A percentile compares a stretch with the other conserved stretches of the same genome.
Evolutionary conservation across 2,797 vertebrate species (phyloP).

Genomic region (Garrulus glandarius): DNA sequence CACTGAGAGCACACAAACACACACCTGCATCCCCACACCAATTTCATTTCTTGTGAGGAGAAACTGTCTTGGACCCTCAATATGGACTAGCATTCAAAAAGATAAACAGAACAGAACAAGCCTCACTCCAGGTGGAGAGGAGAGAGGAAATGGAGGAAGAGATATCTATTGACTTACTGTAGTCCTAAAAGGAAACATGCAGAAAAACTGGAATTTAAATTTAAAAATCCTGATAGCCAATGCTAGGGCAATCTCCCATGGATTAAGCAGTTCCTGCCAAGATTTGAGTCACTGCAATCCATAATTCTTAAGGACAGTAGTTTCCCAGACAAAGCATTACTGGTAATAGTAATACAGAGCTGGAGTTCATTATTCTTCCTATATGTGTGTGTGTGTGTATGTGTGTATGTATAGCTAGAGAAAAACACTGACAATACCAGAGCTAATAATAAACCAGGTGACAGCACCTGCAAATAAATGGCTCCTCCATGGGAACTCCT

Average conservation of each 20-base stretch:
- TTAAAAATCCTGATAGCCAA: background rate
- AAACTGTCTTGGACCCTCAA: background rate
- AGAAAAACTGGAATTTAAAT: background rate
- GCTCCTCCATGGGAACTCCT: background rate
- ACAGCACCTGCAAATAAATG: background rate
- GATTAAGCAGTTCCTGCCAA: background rate
- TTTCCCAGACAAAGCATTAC: background rate
- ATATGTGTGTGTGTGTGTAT: background rate
- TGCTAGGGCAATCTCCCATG: background rate
- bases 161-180: background rate
- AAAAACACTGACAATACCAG: background rate
- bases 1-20: background rate
- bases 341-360: background rate
- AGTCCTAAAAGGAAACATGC: background rate
- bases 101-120: background rate
- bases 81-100: background rate
- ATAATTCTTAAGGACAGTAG: background rate
- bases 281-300: background rate
- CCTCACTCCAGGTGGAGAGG: background rate
- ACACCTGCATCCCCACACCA: background rate
- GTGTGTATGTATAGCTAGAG: background rate
- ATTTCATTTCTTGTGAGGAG: background rate
- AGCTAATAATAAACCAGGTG: background rate
- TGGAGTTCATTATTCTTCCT: background rate
- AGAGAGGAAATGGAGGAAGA: background rate